Conservation (phyloP, 2,888 invertebrate genomes). For the Drosophila atripex region DNA sequence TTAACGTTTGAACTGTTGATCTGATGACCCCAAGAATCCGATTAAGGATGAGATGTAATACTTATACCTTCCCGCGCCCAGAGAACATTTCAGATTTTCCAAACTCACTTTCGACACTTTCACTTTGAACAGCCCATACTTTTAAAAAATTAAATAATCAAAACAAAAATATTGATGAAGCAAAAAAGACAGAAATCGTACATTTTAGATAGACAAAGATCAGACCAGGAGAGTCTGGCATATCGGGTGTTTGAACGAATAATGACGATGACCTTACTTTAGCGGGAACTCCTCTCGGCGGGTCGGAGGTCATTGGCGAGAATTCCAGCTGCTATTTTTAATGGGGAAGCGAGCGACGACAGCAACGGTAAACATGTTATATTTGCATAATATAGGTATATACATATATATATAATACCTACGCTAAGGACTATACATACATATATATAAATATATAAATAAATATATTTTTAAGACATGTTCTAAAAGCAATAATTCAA, state of each 20-base stretch:
- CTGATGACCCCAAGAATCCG: conserved; percentile 5
- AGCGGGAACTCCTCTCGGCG: conserved; percentile 58
- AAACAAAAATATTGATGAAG: conserved; percentile 36
- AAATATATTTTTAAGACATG: conserved; percentile 81
- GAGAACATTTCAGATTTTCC: conserved; percentile 30
- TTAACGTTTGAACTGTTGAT: conserved; percentile 25
- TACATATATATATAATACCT: conserved; percentile 45
- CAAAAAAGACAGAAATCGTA: conserved; percentile 37
- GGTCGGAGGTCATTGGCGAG: conserved; percentile 35
- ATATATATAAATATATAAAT: conserved; percentile 52
- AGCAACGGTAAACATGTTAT: conserved; percentile 60
- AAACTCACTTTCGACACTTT: conserved; percentile 14
- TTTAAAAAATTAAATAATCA: conserved; percentile 55
- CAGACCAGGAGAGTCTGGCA: conserved; percentile 41
- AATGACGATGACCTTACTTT: conserved; percentile 39
- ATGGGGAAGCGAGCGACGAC: conserved; percentile 16
- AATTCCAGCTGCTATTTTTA: conserved; percentile 50
- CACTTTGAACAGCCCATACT: conserved; percentile 25
- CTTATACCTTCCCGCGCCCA: conserved; percentile 16
- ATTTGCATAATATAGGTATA: conserved; percentile 63
- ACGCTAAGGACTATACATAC: conserved; percentile 57
- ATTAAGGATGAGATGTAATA: neutral
- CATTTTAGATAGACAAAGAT: conserved; percentile 75
- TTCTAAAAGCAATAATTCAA: conserved; percentile 84
- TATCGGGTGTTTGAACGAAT: conserved; percentile 26